phyloP scores from a whole-genome alignment of 2,888 invertebrate species.

The Meloe dianella region DNA sequence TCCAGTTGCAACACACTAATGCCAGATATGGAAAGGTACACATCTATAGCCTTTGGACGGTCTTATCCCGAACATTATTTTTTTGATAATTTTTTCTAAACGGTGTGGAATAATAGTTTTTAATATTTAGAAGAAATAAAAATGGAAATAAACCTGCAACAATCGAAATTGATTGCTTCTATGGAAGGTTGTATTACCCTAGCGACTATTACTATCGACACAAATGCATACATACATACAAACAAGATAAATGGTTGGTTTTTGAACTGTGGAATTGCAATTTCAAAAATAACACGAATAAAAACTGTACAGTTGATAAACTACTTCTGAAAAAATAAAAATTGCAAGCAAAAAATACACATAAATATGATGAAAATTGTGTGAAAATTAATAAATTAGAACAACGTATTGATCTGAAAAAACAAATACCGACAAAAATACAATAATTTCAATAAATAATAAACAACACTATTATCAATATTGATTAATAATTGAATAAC shows the following conservation, averaged over 20 bases:
- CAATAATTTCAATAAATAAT: neutral
- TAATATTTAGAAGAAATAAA: too few relatives aligned
- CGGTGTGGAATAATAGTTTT: conserved; percentile 16
- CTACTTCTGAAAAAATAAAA: neutral
- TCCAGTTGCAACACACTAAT: conserved; percentile 14
- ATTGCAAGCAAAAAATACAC: neutral
- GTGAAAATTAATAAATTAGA: neutral
- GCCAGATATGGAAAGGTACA: conserved; percentile 21
- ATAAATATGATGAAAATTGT: neutral
- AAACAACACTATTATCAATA: neutral
- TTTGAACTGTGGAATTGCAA: neutral
- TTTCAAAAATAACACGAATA: neutral
- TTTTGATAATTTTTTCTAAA: too few relatives aligned
- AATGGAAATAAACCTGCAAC: too few relatives aligned
- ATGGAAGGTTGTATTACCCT: neutral
- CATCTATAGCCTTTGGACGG: conserved; percentile 16
- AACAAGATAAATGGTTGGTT: neutral
- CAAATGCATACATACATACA: neutral
- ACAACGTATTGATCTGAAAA: too few relatives aligned
- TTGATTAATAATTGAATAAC: neutral
- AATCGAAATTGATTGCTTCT: neutral
- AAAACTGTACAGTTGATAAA: neutral
- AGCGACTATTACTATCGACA: neutral
- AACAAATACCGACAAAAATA: too few relatives aligned
- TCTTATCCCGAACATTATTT: conserved; percentile 16